Evolutionary conservation across 1,140 invertebrate genomes (phyloP).

Genomic region (Asbolus verrucosus): DNA sequence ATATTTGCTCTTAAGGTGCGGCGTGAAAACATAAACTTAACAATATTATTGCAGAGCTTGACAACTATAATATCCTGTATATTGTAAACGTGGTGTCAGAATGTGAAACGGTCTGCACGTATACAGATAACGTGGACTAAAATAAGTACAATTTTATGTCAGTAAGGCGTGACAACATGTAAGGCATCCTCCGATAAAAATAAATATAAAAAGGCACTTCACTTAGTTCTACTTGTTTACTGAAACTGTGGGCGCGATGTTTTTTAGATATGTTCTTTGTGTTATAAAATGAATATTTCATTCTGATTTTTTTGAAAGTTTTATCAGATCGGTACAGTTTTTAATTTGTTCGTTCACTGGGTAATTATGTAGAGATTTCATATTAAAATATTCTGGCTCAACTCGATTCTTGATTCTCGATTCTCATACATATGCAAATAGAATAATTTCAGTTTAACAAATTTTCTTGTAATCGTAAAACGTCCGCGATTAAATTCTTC

Average conservation of each 20-base stretch:
- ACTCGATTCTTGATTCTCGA: background rate
- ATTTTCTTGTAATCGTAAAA: background rate
- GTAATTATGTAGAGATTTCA: too few species aligned
- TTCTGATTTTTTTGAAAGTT: too few species aligned
- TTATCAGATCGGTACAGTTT: too few species aligned
- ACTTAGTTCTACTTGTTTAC: constrained; percentile 13
- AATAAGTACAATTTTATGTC: constrained; percentile 50
- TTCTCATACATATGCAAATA: constrained; percentile 23
- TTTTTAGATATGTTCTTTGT: background rate
- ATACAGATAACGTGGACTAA: constrained; percentile 48
- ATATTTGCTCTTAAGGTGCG: constrained; percentile 43
- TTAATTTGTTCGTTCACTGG: too few species aligned
- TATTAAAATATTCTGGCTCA: background rate
- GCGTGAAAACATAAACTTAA: constrained; percentile 42
- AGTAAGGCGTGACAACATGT: constrained; percentile 45
- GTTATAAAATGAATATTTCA: too few species aligned
- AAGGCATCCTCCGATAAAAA: constrained; percentile 45
- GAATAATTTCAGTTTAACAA: constrained; percentile 14
- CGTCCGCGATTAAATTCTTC: background rate
- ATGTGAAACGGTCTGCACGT: constrained; percentile 46
- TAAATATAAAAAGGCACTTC: constrained; percentile 35
- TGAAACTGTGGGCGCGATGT: constrained; percentile 11
- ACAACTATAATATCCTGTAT: constrained; percentile 51
- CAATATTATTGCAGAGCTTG: constrained; percentile 50
- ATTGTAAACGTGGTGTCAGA: constrained; percentile 33